Conservation (phyloP, 2,113 vertebrate genomes). For the Pluvialis apricaria region DNA sequence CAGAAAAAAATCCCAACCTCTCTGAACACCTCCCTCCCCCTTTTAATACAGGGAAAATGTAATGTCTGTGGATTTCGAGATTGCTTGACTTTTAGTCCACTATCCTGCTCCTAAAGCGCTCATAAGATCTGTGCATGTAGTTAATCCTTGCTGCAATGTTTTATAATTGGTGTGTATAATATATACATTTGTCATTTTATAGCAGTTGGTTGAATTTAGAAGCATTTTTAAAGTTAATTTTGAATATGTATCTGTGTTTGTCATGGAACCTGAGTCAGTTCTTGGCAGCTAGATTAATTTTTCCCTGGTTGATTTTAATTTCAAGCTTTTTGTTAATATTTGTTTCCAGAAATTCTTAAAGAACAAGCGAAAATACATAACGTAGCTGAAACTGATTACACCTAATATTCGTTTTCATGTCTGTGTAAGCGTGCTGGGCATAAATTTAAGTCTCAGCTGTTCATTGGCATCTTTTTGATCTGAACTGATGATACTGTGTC, state of each 20-base stretch:
- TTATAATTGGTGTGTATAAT: conserved; percentile 33
- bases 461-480: conserved; percentile 48
- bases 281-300: neutral
- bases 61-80: conserved; percentile 41
- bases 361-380: neutral
- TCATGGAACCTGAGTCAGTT: neutral
- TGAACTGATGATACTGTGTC: conserved; percentile 46
- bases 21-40: neutral
- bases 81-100: conserved; percentile 26
- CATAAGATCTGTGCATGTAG: conserved; percentile 4
- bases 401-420: neutral
- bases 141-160: conserved; percentile 42
- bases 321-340: neutral
- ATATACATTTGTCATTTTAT: conserved; percentile 20
- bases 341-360: conserved; percentile 13
- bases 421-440: neutral
- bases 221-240: conserved; percentile 56
- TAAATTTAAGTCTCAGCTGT: conserved; percentile 52
- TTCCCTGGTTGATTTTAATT: conserved; percentile 36
- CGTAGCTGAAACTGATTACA: neutral
- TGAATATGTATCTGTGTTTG: conserved; percentile 30
- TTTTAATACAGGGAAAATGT: conserved; percentile 5
- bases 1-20: neutral
- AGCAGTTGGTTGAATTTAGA: conserved; percentile 32
- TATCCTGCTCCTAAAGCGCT: neutral